Evolutionary conservation across 2,797 vertebrate species (phyloP).

Genomic region (Sebastes goodei): DNA sequence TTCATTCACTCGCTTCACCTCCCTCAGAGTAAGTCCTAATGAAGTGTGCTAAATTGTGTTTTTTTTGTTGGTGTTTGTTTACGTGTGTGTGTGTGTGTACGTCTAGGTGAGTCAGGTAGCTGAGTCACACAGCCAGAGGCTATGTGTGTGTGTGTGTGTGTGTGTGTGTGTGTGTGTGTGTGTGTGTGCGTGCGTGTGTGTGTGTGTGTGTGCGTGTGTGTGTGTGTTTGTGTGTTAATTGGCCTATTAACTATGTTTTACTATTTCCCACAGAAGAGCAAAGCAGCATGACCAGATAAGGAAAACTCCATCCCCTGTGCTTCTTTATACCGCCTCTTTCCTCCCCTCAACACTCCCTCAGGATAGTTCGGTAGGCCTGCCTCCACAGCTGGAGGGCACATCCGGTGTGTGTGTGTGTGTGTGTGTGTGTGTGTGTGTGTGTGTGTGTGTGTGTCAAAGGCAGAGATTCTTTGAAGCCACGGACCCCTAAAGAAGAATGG

Average conservation of each 20-base stretch:
- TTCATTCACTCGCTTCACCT: constrained; percentile 7
- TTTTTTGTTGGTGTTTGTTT: not conserved
- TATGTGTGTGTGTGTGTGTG: not conserved
- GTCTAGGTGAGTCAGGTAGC: constrained; percentile 13
- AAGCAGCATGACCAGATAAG: constrained; percentile 52
- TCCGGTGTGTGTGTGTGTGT: constrained; percentile 44
- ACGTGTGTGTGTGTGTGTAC: not conserved
- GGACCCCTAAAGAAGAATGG: constrained; percentile 9
- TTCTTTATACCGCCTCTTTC: constrained; percentile 14
- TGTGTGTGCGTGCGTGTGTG: not conserved
- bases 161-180: not conserved
- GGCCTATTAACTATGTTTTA: constrained; percentile 21
- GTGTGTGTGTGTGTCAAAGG: constrained; percentile 1
- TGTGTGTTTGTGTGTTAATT: not conserved
- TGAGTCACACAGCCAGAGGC: constrained; percentile 20
- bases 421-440: not conserved
- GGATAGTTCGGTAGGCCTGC: constrained; percentile 31
- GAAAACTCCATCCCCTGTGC: constrained; percentile 28
- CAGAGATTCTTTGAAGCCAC: constrained; percentile 44
- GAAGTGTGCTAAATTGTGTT: not conserved
- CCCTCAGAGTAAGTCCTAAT: constrained; percentile 11
- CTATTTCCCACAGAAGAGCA: constrained; percentile 15
- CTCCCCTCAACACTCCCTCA: constrained; percentile 11
- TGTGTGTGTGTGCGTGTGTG: not conserved
- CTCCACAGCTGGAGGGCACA: constrained; percentile 71